Percentiles rank a stretch among this genome's conserved stretches.
Conservation (phyloP, 2,888 invertebrate genomes). For the Nephrotoma guestfalica region DNA sequence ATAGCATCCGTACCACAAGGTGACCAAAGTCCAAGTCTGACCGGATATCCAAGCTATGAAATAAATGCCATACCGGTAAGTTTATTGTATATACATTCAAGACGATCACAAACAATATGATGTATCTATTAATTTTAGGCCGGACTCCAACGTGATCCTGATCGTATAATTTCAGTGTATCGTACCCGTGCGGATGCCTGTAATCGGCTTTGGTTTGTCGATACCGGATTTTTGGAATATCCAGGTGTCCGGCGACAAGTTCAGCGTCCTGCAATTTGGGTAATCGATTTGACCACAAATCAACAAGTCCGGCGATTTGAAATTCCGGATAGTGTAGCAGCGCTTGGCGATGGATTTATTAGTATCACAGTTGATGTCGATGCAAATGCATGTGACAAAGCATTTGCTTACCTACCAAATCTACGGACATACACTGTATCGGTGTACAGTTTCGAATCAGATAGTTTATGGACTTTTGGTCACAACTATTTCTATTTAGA, state of each 20-base stretch:
- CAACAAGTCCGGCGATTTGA: conserved; percentile 40
- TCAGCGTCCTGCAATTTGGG: conserved; percentile 45
- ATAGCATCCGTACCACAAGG: not conserved
- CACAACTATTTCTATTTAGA: conserved; percentile 66
- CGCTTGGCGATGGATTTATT: conserved; percentile 35
- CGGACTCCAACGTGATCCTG: conserved; percentile 12
- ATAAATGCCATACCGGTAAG: conserved; percentile 21
- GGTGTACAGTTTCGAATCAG: conserved; percentile 39
- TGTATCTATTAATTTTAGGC: conserved; percentile 8
- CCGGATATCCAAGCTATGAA: conserved; percentile 25
- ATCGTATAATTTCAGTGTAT: conserved; percentile 49
- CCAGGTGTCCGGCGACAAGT: conserved; percentile 26
- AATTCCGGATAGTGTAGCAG: conserved; percentile 27
- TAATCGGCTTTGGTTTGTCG: conserved; percentile 63
- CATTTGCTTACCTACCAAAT: conserved; percentile 54
- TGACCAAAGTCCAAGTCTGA: conserved; percentile 22
- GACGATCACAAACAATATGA: not conserved
- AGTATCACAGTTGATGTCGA: conserved; percentile 54
- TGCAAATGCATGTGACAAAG: conserved; percentile 39
- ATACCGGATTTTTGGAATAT: conserved; percentile 57
- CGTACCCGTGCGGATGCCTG: conserved; percentile 55
- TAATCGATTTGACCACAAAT: conserved; percentile 50
- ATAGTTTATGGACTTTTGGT: conserved; percentile 52
- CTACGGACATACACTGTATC: conserved; percentile 22
- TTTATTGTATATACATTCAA: not conserved